These are phyloP conservation scores for Labeo rohita DNA, from an alignment of 2,113 vertebrate species.

Conservation along the genomic window DNA sequence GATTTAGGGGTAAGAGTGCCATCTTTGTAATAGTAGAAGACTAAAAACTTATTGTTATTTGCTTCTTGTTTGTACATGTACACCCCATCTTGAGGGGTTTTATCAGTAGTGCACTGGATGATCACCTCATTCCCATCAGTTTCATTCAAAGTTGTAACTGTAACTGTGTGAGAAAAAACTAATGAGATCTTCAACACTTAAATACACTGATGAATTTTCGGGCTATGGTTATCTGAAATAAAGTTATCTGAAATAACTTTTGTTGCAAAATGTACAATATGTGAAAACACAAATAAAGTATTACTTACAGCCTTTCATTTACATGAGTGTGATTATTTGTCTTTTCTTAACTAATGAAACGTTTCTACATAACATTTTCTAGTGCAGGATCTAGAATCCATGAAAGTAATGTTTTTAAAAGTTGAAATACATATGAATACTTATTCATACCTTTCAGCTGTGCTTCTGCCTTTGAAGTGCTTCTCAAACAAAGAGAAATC, in stretches of 20 bases:
- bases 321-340: not conserved
- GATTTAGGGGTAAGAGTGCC: not conserved
- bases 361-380: not conserved
- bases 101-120: not conserved
- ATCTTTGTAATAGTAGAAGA: not conserved
- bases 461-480: not conserved
- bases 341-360: not conserved
- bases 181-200: not conserved
- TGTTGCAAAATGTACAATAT: too few species aligned
- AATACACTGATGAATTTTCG: not conserved
- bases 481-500: not conserved
- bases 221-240: not conserved
- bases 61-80: conserved; percentile 50
- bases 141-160: not conserved
- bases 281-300: too few species aligned
- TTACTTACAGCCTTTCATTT: too few species aligned
- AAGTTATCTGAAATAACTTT: too few species aligned
- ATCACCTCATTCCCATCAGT: not conserved
- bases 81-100: not conserved
- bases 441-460: not conserved
- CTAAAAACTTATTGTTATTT: fast-evolving
- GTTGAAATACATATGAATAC: not conserved
- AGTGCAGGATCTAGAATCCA: not conserved
- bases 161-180: not conserved
- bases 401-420: not conserved